Evolutionary conservation across 2,797 vertebrate species (phyloP).

Genomic region (Alauda arvensis): DNA sequence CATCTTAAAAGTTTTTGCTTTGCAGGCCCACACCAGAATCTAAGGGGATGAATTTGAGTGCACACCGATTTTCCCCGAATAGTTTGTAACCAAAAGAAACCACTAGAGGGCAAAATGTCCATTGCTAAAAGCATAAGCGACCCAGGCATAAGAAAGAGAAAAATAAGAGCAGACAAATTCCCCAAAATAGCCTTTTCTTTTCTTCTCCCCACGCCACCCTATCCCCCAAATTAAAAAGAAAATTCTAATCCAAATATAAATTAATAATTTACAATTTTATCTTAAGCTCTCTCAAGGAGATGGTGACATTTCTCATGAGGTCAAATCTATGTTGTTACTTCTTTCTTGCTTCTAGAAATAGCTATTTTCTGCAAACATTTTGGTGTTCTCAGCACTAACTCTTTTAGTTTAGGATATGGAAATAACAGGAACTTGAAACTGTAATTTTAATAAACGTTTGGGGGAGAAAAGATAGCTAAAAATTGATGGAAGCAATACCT

Average conservation of each 20-base stretch:
- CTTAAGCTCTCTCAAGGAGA: not conserved
- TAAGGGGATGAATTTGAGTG: not conserved
- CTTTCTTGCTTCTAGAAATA: not conserved
- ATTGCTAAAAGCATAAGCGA: slow-evolving; percentile 16
- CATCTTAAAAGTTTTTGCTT: not conserved
- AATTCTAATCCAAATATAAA: not conserved
- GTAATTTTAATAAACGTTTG: not conserved
- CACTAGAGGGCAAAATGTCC: slow-evolving; percentile 72
- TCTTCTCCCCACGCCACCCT: fast-evolving
- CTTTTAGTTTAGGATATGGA: not conserved
- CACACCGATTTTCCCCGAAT: not conserved
- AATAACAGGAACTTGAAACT: not conserved
- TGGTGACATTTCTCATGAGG: not conserved
- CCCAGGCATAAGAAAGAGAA: fast-evolving
- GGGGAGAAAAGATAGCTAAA: not conserved
- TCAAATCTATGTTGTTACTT: not conserved
- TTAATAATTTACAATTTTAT: not conserved
- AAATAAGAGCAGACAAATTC: not conserved
- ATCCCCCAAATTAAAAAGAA: not conserved
- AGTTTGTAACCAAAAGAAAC: not conserved
- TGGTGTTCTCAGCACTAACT: not conserved
- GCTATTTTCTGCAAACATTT: not conserved
- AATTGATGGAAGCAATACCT: not conserved
- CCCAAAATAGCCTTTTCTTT: fast-evolving
- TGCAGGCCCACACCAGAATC: not conserved